Conservation (phyloP, 2,113 vertebrate species). For the Tapirus terrestris region DNA sequence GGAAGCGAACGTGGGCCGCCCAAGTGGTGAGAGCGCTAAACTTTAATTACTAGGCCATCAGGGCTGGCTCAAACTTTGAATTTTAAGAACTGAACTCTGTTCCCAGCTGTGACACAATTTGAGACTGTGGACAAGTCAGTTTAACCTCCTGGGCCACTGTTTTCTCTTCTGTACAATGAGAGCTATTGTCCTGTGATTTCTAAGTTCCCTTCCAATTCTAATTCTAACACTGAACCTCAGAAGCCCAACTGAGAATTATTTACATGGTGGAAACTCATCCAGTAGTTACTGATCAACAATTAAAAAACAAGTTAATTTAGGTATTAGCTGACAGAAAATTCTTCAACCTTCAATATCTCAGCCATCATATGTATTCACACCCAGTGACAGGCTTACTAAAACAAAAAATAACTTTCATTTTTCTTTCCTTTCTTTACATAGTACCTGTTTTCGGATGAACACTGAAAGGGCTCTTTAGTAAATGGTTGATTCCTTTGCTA, state of each 20-base stretch:
- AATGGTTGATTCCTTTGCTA: conserved; percentile 96
- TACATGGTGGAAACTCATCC: not conserved
- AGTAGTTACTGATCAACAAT: conserved; percentile 18
- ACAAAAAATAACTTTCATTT: not conserved
- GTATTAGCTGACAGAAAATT: not conserved
- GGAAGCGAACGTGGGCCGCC: too few species aligned
- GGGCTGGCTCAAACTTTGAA: not conserved
- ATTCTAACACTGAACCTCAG: not conserved
- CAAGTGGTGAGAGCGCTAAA: too few species aligned
- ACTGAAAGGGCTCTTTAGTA: conserved; percentile 98
- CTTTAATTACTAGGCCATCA: too few species aligned
- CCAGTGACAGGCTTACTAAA: not conserved
- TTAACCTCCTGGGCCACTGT: not conserved
- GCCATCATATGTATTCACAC: not conserved
- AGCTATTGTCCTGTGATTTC: not conserved
- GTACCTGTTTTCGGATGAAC: conserved; percentile 96
- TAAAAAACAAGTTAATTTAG: conserved; percentile 13
- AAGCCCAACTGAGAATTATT: conserved; percentile 34
- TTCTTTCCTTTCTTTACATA: not conserved
- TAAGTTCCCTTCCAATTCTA: not conserved
- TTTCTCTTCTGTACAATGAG: conserved; percentile 26
- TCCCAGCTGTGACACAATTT: not conserved
- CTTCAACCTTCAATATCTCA: conserved; percentile 6
- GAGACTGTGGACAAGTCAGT: conserved; percentile 16
- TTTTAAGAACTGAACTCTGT: not conserved